Evolutionary conservation across 1,140 invertebrate species (phyloP), one percentile per base, ranked within the genome.

Genomic region (Philopotamus ludificatus): DNA sequence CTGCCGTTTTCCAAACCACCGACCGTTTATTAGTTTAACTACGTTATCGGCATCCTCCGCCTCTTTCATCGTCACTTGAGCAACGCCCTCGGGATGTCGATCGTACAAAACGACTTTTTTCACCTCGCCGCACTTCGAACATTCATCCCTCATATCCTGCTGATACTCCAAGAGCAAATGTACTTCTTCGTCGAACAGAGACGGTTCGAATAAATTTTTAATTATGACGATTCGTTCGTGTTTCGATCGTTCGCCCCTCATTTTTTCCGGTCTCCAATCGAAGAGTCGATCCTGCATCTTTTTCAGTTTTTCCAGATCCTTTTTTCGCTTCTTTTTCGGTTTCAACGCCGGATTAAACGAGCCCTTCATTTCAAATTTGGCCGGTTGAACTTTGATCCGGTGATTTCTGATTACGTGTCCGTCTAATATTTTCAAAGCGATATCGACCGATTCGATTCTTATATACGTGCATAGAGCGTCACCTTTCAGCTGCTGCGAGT

Each of bases 391-490:
- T 65, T 86, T 86, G 10, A 95, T 82, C 61, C 86, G 91, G 34
- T 93, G 85, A 0, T 89, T 93, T 72, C 90, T 85, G 20, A 89
- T 75, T 68, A 91, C 84, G 73, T 85, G 91, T 0, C 93, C 97
- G 84, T 99, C 97, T 16, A 99, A 76, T 68, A 99, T 85, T 57
- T 94, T 89, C 44, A 99, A 76, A 0, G 97, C 96, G 67, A 99
- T 77, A 39, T 96, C 86, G 0, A 99, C 94, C 16, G 95, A 98
- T 77, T 99, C 97, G 57, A 92, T 84, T 86, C 96, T 98, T 18
- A 99, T 95, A 74, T 99, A 99, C 70, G 94, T 94, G 77, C 97
- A 99, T 4, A 95, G 82, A 15, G 91, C 98, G 82, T 99, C 97
- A 12, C 97, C 97, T 82, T 99, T 99, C 9, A 93, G 81, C 68